Conservation (phyloP, 2,797 vertebrate genomes). For the Picus viridis region DNA sequence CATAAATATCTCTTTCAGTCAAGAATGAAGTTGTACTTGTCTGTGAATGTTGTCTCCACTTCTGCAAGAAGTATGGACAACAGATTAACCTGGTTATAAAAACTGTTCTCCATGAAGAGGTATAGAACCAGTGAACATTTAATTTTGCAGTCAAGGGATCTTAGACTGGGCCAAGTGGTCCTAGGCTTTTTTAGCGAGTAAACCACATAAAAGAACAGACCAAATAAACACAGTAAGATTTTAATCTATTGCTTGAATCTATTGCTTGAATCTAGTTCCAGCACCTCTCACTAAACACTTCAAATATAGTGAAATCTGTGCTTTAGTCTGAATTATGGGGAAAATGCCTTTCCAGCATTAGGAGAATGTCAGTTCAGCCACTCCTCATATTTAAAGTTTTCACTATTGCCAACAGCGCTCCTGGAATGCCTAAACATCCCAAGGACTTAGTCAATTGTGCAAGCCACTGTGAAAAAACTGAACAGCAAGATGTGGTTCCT, state of each 20-base stretch:
- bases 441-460: neutral
- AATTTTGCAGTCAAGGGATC: neutral
- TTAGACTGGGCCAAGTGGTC: neutral
- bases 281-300: neutral
- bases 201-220: neutral
- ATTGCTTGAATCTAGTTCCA: neutral
- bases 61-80: neutral
- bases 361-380: neutral
- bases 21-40: neutral
- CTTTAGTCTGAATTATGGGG: neutral
- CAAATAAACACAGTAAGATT: neutral
- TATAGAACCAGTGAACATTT: neutral
- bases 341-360: neutral
- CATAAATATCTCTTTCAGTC: neutral
- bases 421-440: neutral
- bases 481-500: neutral
- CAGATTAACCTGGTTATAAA: neutral
- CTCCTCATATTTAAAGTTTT: neutral
- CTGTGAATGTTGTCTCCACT: neutral
- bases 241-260: neutral
- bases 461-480: neutral
- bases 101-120: neutral
- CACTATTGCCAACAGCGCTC: neutral
- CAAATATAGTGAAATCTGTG: neutral
- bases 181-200: neutral